Conservation (phyloP, 2,113 vertebrate genomes). For the Callochromis pleurospilus region DNA sequence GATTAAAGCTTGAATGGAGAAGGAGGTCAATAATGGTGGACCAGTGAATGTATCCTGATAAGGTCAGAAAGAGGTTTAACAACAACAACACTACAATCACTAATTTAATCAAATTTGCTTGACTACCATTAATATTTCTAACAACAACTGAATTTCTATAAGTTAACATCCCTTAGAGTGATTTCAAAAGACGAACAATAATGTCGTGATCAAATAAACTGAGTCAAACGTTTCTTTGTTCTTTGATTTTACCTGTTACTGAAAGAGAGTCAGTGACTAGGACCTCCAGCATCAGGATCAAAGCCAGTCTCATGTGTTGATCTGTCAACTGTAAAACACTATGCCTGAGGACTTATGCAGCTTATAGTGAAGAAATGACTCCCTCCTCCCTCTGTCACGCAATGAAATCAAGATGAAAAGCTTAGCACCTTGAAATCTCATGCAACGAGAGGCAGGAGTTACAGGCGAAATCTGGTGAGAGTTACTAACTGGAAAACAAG, state of each 20-base stretch:
- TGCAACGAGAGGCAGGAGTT: not conserved
- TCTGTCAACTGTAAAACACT: conserved; percentile 36
- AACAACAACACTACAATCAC: not conserved
- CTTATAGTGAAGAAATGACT: conserved; percentile 1
- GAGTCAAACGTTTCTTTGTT: conserved; percentile 24
- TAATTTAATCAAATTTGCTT: not conserved
- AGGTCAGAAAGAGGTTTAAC: not conserved
- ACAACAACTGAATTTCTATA: not conserved
- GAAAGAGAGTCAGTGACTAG: conserved; percentile 31
- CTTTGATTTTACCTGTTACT: conserved; percentile 26
- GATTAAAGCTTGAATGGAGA: conserved; percentile 45
- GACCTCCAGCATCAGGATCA: conserved; percentile 45
- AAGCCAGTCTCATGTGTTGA: not conserved
- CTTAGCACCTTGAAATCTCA: not conserved
- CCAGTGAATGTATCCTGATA: conserved; percentile 41
- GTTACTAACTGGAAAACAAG: not conserved
- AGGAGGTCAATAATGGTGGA: conserved; percentile 48
- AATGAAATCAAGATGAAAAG: conserved; percentile 18
- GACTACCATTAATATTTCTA: not conserved
- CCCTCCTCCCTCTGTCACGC: not conserved
- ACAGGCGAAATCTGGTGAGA: not conserved
- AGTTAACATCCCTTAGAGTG: not conserved
- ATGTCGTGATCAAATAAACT: conserved; percentile 4
- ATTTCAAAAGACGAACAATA: conserved; percentile 13
- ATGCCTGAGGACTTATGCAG: conserved; percentile 13